Base-by-base conservation (phyloP, 2,113 vertebrate genomes). In the Ardeotis arabs region DNA sequence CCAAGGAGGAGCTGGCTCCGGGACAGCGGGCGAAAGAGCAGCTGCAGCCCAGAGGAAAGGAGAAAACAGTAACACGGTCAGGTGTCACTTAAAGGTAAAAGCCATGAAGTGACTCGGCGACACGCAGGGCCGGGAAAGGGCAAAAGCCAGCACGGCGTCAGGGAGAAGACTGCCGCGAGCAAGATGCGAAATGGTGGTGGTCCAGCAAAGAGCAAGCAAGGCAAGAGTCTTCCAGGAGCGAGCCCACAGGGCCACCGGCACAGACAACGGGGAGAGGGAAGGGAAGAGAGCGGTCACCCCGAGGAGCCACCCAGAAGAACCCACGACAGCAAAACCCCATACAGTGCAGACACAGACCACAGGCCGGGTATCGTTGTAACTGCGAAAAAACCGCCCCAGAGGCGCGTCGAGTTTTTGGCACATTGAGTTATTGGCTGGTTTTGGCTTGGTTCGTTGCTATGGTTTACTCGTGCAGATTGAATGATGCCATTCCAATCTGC, bases 71-170 rank as follows among this genome's bases (percentile, higher is more conserved):
- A 62, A 77, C 17, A 5, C 12, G 39, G 35, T 24, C 53, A 76
- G 37, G 44, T 68, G 49, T 9, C 56, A 60, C 53, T 12, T 45
- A 11, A 21, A 56, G 9, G 22, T 14, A 18, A 33, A 22, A 72
- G 41, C 56, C n/a, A 45, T 14, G 25, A 73, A 45, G 35, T 14
- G 35, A n/a, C 33, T 64, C 3, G 0, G n/a, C 31, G 52, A 29
- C 24, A 3, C 2, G 27, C 0, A 0, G 19, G n/a, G 63, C 63
- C 50, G 20, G 58, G 55, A 53, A 83, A 83, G 20, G 68, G 75
- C 78, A 87, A 73, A 69, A n/a, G 37, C 37, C 89, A 86, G 24
- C 37, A 23, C 47, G 29, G 64, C 1, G 0, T 7, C 21, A n/a
- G 35, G 47, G 63, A 79, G 66, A 55, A 83, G 31, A 15, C 14